Conservation (phyloP, 2,797 vertebrate species). For the Cetoscarus ocellatus region DNA sequence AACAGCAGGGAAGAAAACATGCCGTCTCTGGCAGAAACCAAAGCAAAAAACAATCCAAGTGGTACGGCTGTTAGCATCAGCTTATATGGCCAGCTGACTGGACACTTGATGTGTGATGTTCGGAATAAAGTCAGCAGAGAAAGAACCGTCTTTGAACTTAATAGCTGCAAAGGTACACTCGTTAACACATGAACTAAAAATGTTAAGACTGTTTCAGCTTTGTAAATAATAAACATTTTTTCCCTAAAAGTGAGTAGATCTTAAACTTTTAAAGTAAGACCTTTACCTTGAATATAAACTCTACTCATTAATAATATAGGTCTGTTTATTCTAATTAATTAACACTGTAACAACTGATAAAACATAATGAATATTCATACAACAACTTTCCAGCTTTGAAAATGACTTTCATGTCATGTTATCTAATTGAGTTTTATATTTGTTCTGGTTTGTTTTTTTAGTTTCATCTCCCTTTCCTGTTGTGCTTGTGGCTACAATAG, state of each 20-base stretch:
- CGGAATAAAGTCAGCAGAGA: slow-evolving; percentile 22
- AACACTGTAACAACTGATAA: too few species aligned
- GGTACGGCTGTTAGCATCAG: neutral
- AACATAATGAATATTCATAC: too few species aligned
- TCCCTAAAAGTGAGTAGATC: too few species aligned
- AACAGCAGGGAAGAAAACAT: neutral
- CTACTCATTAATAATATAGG: too few species aligned
- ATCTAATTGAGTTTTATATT: neutral
- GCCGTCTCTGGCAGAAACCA: neutral
- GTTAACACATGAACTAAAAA: neutral
- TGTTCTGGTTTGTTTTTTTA: neutral
- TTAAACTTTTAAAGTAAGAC: too few species aligned
- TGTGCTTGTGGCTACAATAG: neutral
- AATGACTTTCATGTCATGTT: too few species aligned
- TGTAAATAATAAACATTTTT: too few species aligned
- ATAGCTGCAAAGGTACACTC: neutral
- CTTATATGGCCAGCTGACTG: neutral
- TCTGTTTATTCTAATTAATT: too few species aligned
- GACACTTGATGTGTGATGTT: slow-evolving; percentile 19
- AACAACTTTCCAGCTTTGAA: too few species aligned
- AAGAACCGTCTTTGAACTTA: neutral
- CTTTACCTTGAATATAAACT: too few species aligned
- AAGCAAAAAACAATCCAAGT: neutral
- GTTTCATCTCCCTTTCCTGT: neutral
- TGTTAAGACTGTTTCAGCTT: too few species aligned